These are phyloP conservation scores for Chironex yamaguchii DNA, from an alignment of 30 jellyfish, hydroid and myxozoan genomes.

Conservation along the genomic window DNA sequence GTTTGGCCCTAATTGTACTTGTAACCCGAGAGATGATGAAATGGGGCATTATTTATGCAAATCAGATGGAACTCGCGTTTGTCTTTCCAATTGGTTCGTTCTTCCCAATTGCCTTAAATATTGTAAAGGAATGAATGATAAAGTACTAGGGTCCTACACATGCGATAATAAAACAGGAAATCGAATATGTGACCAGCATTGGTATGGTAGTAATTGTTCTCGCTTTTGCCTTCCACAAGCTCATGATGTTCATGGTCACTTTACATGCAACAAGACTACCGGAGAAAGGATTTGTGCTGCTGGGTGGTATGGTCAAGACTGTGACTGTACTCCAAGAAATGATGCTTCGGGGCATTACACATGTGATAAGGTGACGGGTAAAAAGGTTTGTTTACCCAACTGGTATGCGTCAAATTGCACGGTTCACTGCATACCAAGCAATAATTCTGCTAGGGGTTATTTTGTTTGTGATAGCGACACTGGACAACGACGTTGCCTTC, in stretches of 20 bases:
- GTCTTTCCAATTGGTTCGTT: slow-evolving; percentile 54
- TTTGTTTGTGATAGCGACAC: not conserved
- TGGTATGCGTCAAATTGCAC: not conserved
- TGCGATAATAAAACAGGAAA: slow-evolving; percentile 32
- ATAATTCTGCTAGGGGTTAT: not conserved
- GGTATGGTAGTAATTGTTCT: slow-evolving; percentile 57
- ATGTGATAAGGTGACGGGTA: not conserved
- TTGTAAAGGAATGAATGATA: slow-evolving; percentile 48
- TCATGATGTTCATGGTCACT: slow-evolving; percentile 55
- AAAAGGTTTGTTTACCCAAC: not conserved
- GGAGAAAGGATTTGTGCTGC: slow-evolving; percentile 43
- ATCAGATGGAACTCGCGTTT: slow-evolving; percentile 26
- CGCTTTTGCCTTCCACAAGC: slow-evolving; percentile 11
- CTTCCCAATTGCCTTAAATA: slow-evolving; percentile 32
- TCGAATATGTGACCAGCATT: slow-evolving; percentile 19
- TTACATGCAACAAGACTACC: slow-evolving; percentile 8
- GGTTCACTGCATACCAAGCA: not conserved
- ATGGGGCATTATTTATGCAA: slow-evolving; percentile 63
- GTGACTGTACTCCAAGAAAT: slow-evolving; percentile 56
- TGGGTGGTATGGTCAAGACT: slow-evolving; percentile 42
- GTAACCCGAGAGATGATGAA: slow-evolving; percentile 24
- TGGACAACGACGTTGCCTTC: not conserved
- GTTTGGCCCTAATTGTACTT: slow-evolving; percentile 57
- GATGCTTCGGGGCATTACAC: slow-evolving; percentile 48
- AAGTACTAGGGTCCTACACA: slow-evolving; percentile 52